Percentiles rank a stretch among this genome's conserved stretches.
These are phyloP conservation scores for Suillia variegata DNA, from an alignment of 2,888 invertebrate genomes.

Conservation along the genomic window DNA sequence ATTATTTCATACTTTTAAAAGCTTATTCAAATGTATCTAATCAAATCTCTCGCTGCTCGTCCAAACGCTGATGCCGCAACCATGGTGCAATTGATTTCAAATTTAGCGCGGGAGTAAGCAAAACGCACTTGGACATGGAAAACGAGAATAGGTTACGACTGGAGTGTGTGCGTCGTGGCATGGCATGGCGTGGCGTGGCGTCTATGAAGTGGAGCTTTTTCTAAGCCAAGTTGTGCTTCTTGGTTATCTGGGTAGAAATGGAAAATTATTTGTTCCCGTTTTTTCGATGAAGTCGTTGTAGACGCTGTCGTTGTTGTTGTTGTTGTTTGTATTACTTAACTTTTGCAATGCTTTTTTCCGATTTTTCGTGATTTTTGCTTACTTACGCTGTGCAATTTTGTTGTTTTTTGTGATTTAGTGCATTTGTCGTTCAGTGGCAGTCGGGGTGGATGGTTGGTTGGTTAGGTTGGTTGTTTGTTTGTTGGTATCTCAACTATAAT, in stretches of 20 bases:
- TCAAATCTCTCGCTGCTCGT: too few relatives aligned
- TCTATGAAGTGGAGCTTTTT: not conserved
- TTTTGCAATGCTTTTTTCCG: not conserved
- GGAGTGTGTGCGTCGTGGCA: not conserved
- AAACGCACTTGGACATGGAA: not conserved
- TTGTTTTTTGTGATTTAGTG: not conserved
- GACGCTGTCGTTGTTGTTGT: not conserved
- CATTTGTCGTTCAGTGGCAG: not conserved
- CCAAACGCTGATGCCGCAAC: too few relatives aligned
- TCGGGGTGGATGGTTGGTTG: too few relatives aligned
- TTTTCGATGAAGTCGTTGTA: not conserved
- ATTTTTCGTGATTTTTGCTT: not conserved
- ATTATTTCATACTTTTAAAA: too few relatives aligned
- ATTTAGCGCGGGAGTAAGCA: too few relatives aligned
- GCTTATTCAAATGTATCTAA: too few relatives aligned
- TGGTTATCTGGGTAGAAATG: not conserved
- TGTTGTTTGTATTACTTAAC: not conserved
- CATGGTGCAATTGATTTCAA: too few relatives aligned
- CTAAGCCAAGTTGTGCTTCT: not conserved
- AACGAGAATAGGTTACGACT: slow-evolving; percentile 9
- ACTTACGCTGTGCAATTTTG: not conserved
- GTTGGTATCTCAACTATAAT: too few relatives aligned
- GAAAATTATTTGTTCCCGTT: not conserved
- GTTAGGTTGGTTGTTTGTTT: too few relatives aligned
- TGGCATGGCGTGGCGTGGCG: not conserved